Evolutionary conservation across 2,888 invertebrate species (phyloP).

Genomic region (Lagria hirta): DNA sequence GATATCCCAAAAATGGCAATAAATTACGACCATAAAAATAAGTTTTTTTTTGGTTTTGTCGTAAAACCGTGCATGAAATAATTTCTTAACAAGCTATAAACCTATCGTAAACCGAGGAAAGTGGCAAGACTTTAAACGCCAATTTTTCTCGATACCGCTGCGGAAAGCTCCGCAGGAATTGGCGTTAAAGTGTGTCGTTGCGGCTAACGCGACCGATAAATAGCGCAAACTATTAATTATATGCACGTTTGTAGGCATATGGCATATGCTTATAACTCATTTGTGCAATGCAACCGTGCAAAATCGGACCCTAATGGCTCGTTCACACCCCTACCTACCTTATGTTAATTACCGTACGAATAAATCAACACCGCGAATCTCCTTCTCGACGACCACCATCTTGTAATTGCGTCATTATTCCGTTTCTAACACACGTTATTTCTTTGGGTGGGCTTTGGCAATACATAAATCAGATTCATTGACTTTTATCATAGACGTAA

Average conservation of each 20-base stretch:
- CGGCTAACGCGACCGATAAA: conserved; percentile 30
- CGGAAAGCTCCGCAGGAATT: too few species aligned
- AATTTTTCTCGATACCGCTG: too few species aligned
- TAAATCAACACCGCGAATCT: conserved; percentile 38
- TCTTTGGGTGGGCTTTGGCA: conserved; percentile 36
- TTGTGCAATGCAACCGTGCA: conserved; percentile 5
- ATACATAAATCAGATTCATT: conserved; percentile 31
- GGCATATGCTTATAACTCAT: conserved; percentile 12
- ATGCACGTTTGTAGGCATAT: conserved; percentile 24
- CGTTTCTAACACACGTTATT: conserved; percentile 37
- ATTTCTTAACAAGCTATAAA: too few species aligned
- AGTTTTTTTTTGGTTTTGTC: too few species aligned
- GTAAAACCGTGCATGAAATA: too few species aligned
- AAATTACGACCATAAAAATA: too few species aligned
- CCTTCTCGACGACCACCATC: conserved; percentile 33
- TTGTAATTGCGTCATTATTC: conserved; percentile 40
- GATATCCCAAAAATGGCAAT: too few species aligned
- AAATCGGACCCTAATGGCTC: conserved; percentile 5
- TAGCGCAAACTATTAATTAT: conserved; percentile 37
- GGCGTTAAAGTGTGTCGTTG: conserved; percentile 34
- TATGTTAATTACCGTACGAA: conserved; percentile 39
- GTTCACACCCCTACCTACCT: conserved; percentile 24
- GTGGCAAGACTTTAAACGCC: too few species aligned
- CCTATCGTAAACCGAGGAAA: too few species aligned
- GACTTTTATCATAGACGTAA: conserved; percentile 26